Base-by-base conservation (phyloP, 2,113 vertebrate genomes). In the Sceloporus undulatus region DNA sequence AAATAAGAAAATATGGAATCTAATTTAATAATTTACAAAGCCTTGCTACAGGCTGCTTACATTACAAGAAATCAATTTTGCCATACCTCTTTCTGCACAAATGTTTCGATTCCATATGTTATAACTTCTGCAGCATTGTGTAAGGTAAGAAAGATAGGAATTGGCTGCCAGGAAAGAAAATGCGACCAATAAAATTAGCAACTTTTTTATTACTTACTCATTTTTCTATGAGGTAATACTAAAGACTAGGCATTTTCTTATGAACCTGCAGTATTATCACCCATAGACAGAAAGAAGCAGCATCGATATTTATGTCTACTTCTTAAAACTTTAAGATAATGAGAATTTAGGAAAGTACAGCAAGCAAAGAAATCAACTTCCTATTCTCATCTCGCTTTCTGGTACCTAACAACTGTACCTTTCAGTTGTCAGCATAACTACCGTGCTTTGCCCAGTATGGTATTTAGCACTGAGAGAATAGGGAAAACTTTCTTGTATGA, bases 91-190 rank as follows among this genome's bases (percentile, higher is more conserved):
- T 97, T 98, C 59, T 94, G 93, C 66, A 97, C 93, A 65, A 97
- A 94, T 91, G 93, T 97, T 95, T 95, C 88, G 92, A 98, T 95
- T 1, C 95, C 75, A 5, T 91, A 97, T 89, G 96, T 94, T 14
- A 99, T 95, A 40, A 97, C 97, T 92, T 99, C 98, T 8, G 98
- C 98, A 0, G 97, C 96, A 0, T 98, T 99, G 92, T 98, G 98
- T 86, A 99, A 92, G 0, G 97, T 97, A 89, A 99, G 97, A 96
- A 99, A 99, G 87, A 98, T 94, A 0, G 98, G 98, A 92, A 99
- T 97, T 38, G 98, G 96, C 99, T 99, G 95, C 66, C 94, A 94
- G 54, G 88, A 88, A 68, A 87, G 89, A 87, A 93, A 92, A 93
- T 9, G 93, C 91, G 0, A 2, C 25, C 78, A 70, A 77, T 21